These are phyloP conservation scores for Prunella fulvescens DNA, from an alignment of 2,113 vertebrate genomes.

Conservation along the genomic window DNA sequence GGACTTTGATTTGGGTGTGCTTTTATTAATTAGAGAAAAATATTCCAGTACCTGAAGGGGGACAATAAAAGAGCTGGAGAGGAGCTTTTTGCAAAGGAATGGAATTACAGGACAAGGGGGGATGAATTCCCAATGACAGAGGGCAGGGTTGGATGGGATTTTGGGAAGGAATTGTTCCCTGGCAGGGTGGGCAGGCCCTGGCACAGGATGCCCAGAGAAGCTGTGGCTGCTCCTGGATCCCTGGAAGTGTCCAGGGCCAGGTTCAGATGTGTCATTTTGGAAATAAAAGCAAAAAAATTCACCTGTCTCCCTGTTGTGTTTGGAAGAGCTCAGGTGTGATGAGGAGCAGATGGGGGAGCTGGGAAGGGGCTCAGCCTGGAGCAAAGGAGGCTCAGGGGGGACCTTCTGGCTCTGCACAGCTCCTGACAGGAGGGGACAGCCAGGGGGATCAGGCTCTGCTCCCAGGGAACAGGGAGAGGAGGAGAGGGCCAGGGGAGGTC, in stretches of 20 bases:
- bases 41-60: background rate
- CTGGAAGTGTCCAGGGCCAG: background rate
- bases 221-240: background rate
- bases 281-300: background rate
- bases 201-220: background rate
- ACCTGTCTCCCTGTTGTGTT: background rate
- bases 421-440: background rate
- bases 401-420: background rate
- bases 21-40: background rate
- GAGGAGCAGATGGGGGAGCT: background rate
- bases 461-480: background rate
- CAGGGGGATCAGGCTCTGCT: background rate
- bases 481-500: background rate
- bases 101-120: background rate
- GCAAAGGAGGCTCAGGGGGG: background rate
- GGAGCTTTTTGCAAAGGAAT: background rate
- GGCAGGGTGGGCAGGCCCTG: accelerated
- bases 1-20: background rate
- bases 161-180: background rate
- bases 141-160: background rate
- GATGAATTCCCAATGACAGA: background rate
- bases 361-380: background rate
- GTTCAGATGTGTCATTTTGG: background rate
- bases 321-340: background rate
- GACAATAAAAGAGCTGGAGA: background rate